phyloP scores from a whole-genome alignment of 2,113 vertebrate species.

The Asarcornis scutulata region DNA sequence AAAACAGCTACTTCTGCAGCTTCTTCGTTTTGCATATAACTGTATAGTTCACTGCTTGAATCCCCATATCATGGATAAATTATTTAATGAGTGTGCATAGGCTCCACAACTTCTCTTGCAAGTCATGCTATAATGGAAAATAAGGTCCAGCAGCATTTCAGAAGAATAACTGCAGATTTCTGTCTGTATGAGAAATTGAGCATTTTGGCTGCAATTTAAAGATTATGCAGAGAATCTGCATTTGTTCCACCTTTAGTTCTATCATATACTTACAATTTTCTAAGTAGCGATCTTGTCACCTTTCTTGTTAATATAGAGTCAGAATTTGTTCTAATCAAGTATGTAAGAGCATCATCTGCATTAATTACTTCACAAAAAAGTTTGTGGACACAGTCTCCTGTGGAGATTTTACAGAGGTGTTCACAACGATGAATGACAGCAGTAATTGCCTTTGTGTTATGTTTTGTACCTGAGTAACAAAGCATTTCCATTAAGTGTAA shows the following conservation, averaged over 20 bases:
- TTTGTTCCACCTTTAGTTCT: not conserved
- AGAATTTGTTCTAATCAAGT: not conserved
- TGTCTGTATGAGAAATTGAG: not conserved
- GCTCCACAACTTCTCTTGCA: not conserved
- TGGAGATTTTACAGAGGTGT: not conserved
- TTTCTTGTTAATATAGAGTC: not conserved
- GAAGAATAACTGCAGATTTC: not conserved
- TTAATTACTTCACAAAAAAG: not conserved
- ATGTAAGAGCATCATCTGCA: not conserved
- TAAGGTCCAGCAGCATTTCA: accelerated
- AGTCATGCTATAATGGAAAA: not conserved
- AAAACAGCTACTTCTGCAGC: conserved; percentile 11
- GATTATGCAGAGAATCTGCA: not conserved
- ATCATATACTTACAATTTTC: not conserved
- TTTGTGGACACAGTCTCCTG: not conserved
- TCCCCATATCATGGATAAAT: not conserved
- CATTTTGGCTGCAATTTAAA: not conserved
- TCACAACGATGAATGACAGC: not conserved
- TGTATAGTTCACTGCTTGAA: not conserved
- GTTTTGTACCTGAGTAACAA: not conserved
- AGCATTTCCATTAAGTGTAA: not conserved
- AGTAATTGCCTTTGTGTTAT: not conserved
- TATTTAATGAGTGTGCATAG: not conserved
- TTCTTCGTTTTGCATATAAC: not conserved
- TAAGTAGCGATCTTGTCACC: not conserved